Percentiles rank a stretch among this genome's conserved stretches.
Evolutionary conservation across 2,113 vertebrate species (phyloP).

Genomic region (Gallinago media): DNA sequence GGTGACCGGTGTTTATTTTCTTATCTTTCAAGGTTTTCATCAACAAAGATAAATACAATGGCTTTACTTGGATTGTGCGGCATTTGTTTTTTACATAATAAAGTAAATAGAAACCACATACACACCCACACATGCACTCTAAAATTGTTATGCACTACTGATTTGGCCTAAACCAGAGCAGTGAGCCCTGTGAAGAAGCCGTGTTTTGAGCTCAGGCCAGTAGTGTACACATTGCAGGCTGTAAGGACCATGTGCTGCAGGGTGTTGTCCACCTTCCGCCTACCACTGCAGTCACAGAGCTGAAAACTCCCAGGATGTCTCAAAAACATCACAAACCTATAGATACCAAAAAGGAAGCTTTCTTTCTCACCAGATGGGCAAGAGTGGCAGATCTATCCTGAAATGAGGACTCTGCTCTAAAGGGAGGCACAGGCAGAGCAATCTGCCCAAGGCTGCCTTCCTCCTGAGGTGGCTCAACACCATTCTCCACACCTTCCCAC

Average conservation of each 20-base stretch:
- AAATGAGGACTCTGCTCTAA: background rate
- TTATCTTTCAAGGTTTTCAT: background rate
- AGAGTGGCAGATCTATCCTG: background rate
- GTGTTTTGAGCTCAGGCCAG: fast-evolving
- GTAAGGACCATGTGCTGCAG: background rate
- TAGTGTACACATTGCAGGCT: background rate
- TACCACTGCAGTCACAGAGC: background rate
- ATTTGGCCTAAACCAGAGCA: background rate
- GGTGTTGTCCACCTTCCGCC: background rate
- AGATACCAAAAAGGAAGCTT: background rate
- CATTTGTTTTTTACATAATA: background rate
- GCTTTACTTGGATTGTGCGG: background rate
- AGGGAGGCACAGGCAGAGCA: fast-evolving
- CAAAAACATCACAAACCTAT: background rate
- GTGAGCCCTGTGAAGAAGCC: background rate
- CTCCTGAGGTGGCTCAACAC: fast-evolving
- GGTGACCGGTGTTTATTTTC: background rate
- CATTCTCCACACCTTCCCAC: background rate
- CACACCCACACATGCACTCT: background rate
- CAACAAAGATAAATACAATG: background rate
- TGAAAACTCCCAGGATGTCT: background rate
- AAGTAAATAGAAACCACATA: background rate
- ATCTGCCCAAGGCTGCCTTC: background rate
- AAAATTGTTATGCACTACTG: background rate
- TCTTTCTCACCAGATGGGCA: background rate